A percentile compares a stretch with the other conserved stretches of the same genome.
Evolutionary conservation across 2,888 invertebrate species (phyloP).

Genomic region (Brachyptera putata): DNA sequence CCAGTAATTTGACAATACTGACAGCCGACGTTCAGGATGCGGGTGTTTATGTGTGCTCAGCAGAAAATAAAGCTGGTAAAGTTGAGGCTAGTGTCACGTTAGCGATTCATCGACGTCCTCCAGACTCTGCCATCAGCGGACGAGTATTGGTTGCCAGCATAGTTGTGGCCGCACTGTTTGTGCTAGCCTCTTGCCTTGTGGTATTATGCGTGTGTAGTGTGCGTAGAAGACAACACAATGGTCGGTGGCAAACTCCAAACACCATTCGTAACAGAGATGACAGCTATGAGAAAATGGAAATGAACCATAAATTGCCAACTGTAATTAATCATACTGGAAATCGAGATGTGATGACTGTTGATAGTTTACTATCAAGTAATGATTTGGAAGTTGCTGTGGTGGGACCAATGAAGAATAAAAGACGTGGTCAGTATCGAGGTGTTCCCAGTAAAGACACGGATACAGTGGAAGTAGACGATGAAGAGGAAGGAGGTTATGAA

Average conservation of each 20-base stretch:
- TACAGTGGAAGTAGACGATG: conserved; percentile 35
- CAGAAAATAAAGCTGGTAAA: conserved; percentile 75
- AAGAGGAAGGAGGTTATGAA: conserved; percentile 51
- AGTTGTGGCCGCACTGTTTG: conserved; percentile 62
- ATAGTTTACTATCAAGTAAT: conserved; percentile 16
- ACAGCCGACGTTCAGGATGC: conserved; percentile 70
- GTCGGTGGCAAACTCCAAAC: conserved; percentile 42
- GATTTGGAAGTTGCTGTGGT: conserved; percentile 31
- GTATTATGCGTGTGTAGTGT: conserved; percentile 59
- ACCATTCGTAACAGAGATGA: conserved; percentile 50
- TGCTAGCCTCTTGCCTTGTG: conserved; percentile 61
- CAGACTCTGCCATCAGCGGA: conserved; percentile 51
- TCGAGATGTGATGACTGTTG: background rate
- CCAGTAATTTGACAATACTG: conserved; percentile 69
- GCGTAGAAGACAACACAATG: conserved; percentile 59
- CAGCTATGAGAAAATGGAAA: conserved; percentile 76
- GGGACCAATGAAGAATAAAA: conserved; percentile 18
- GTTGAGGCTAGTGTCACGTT: conserved; percentile 70
- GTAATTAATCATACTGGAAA: conserved; percentile 42
- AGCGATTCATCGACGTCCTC: conserved; percentile 49
- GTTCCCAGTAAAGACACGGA: conserved; percentile 60
- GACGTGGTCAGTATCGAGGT: conserved; percentile 57
- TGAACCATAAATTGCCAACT: conserved; percentile 55
- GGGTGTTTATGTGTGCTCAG: conserved; percentile 70
- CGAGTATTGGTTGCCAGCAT: conserved; percentile 63